A percentile compares a stretch with the other conserved stretches of the same genome.
Conservation (phyloP, 2,797 vertebrate species). For the Furcifer pardalis region DNA sequence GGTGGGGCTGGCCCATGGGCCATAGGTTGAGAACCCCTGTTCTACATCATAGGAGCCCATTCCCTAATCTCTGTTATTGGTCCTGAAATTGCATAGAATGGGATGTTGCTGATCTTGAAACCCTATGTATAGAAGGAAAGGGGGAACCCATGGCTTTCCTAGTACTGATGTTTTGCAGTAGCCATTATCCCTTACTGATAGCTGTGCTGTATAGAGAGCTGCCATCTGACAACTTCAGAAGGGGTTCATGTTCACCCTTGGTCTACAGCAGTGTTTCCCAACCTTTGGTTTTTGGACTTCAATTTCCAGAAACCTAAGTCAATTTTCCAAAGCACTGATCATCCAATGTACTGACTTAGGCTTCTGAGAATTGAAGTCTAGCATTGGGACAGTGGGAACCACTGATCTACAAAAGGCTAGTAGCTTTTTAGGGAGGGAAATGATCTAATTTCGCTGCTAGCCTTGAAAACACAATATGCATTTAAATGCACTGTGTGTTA, state of each 20-base stretch:
- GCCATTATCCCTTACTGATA: background rate
- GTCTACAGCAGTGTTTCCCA: background rate
- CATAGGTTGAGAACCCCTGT: too few relatives aligned
- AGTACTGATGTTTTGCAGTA: background rate
- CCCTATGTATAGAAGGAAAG: background rate
- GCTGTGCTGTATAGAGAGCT: background rate
- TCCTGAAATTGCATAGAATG: too few relatives aligned
- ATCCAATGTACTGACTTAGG: too few relatives aligned
- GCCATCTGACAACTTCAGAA: background rate
- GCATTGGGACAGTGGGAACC: too few relatives aligned
- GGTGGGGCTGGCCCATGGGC: too few relatives aligned
- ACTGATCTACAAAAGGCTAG: too few relatives aligned
- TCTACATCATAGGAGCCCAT: too few relatives aligned
- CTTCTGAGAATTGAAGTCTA: too few relatives aligned
- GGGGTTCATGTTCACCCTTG: background rate
- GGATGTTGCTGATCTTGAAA: background rate
- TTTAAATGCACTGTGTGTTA: conserved; percentile 27
- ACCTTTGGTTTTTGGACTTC: too few relatives aligned
- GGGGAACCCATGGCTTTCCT: background rate
- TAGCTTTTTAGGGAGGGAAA: conserved; percentile 9
- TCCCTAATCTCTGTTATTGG: too few relatives aligned
- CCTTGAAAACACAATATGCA: conserved; percentile 8
- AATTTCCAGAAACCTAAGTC: too few relatives aligned
- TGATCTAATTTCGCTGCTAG: background rate
- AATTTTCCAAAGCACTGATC: too few relatives aligned